Percentiles rank a stretch among this genome's conserved stretches.
These are phyloP conservation scores for Athene noctua DNA, from an alignment of 2,113 vertebrate species.

Conservation along the genomic window DNA sequence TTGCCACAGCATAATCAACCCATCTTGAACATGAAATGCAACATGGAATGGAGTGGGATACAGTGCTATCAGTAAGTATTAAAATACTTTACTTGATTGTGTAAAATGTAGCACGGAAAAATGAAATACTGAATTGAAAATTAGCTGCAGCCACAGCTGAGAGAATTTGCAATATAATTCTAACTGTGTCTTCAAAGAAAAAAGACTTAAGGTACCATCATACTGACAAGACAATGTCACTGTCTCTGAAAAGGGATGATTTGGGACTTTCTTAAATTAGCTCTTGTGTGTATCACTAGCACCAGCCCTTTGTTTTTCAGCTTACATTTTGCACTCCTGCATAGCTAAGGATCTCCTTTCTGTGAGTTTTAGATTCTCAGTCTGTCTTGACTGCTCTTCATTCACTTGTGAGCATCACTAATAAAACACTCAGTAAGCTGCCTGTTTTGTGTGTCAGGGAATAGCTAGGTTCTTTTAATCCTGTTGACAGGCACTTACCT, in stretches of 20 bases:
- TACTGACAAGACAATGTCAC: not conserved
- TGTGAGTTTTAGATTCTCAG: not conserved
- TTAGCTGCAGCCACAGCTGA: not conserved
- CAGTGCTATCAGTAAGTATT: not conserved
- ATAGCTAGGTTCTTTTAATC: not conserved
- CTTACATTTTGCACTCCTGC: not conserved
- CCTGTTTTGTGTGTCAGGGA: not conserved
- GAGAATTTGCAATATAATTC: not conserved
- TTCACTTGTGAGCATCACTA: not conserved
- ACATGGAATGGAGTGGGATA: not conserved
- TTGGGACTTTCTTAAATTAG: not conserved
- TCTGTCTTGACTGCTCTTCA: not conserved
- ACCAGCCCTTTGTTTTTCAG: not conserved
- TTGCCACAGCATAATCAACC: not conserved
- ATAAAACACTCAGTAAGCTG: not conserved
- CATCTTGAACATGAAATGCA: not conserved
- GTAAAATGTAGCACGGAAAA: not conserved
- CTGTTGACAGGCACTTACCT: not conserved
- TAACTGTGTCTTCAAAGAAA: not conserved
- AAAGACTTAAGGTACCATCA: not conserved
- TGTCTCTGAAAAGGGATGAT: not conserved
- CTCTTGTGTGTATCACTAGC: not conserved
- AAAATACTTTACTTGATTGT: not conserved
- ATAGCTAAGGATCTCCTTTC: accelerated
- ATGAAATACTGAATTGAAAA: not conserved